Evolutionary conservation across 1,140 invertebrate genomes (phyloP).

Genomic region (Galendromus occidentalis): DNA sequence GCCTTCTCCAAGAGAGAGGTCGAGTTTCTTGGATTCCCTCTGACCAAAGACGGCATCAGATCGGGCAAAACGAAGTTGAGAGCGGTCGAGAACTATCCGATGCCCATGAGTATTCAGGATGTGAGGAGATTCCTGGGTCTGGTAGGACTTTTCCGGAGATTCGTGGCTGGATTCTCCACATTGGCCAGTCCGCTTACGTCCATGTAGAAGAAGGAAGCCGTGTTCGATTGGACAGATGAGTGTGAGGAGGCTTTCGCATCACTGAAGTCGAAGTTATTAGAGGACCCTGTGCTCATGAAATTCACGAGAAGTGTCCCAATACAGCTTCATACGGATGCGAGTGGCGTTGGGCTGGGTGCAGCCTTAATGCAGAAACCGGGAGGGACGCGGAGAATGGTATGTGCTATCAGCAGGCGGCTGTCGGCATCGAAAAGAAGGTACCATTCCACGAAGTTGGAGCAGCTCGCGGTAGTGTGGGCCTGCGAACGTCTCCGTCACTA

Average conservation of each 20-base stretch:
- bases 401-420: too few species aligned
- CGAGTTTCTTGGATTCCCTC: slow-evolving; percentile 14
- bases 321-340: slow-evolving; percentile 18
- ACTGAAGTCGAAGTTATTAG: slow-evolving; percentile 21
- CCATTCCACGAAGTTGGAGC: too few species aligned
- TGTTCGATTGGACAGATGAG: slow-evolving; percentile 24
- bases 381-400: too few species aligned
- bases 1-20: slow-evolving; percentile 5
- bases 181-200: slow-evolving; percentile 24
- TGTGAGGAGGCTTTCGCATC: slow-evolving; percentile 24
- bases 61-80: neutral
- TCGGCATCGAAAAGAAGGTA: too few species aligned
- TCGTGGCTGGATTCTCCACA: slow-evolving; percentile 22
- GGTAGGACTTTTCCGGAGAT: slow-evolving; percentile 23
- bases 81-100: slow-evolving; percentile 17
- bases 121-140: slow-evolving; percentile 24
- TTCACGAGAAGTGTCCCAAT: neutral
- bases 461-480: too few species aligned
- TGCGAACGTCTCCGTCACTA: slow-evolving; percentile 33
- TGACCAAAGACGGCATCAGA: too few species aligned
- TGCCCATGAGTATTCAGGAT: slow-evolving; percentile 17
- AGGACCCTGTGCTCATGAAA: slow-evolving; percentile 11
- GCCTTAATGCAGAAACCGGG: too few species aligned
- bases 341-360: too few species aligned
- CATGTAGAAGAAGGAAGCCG: slow-evolving; percentile 26